Conservation (phyloP, 2,113 vertebrate species). For the Neodon shergylaensis region DNA sequence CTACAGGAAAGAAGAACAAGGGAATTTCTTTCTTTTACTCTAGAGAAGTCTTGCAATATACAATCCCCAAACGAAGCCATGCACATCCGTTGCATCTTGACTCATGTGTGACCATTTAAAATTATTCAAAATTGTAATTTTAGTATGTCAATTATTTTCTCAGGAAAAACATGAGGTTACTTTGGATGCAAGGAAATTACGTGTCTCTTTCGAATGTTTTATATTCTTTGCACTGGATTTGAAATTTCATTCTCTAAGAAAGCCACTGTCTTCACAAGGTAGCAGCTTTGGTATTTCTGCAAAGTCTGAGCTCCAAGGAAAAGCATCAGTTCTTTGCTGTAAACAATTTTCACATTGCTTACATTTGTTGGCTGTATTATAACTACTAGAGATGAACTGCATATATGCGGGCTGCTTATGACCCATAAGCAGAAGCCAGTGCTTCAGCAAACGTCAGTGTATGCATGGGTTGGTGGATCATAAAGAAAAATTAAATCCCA, state of each 20-base stretch:
- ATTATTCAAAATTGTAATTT: slow-evolving; percentile 27
- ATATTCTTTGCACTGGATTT: not conserved
- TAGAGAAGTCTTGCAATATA: not conserved
- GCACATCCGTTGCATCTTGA: not conserved
- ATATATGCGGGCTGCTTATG: not conserved
- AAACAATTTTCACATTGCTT: not conserved
- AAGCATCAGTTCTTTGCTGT: not conserved
- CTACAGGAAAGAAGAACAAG: not conserved
- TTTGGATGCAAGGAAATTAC: slow-evolving; percentile 40
- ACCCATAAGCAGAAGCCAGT: not conserved
- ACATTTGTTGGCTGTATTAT: not conserved
- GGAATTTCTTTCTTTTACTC: not conserved
- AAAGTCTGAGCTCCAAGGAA: not conserved
- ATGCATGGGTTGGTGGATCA: not conserved
- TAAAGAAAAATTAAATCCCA: not conserved
- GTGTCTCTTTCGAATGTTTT: not conserved
- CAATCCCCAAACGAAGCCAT: slow-evolving; percentile 40
- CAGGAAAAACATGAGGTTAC: slow-evolving; percentile 36
- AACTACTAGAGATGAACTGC: not conserved
- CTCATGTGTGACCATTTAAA: not conserved
- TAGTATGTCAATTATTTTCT: slow-evolving; percentile 60
- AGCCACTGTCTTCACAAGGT: not conserved
- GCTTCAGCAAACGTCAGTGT: not conserved
- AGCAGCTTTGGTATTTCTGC: not conserved
- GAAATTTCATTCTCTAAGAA: slow-evolving; percentile 33